phyloP scores from a whole-genome alignment of 1,140 invertebrate genomes.

The Drosophila parvula region DNA sequence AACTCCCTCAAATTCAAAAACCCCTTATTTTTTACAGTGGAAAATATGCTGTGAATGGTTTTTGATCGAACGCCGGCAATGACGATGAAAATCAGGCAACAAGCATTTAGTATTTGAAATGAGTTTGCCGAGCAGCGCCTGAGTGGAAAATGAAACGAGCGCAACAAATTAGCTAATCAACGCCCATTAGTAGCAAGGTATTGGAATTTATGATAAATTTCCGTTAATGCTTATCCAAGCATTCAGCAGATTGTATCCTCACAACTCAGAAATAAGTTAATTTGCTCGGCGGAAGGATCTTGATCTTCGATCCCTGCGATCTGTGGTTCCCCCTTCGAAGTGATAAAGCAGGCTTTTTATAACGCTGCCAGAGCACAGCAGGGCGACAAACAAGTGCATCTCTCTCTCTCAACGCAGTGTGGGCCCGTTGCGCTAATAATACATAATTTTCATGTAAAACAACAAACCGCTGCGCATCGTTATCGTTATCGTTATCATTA shows the following conservation, averaged over 20 bases:
- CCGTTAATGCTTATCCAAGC: conserved; percentile 58
- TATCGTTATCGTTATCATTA: conserved; percentile 80
- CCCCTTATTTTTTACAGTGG: too few species aligned
- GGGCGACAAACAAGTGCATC: conserved; percentile 70
- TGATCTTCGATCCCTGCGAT: conserved; percentile 12
- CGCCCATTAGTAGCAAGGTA: conserved; percentile 76
- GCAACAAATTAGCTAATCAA: conserved; percentile 82
- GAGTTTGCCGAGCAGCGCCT: conserved; percentile 51
- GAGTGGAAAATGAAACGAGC: conserved; percentile 77
- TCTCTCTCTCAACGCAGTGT: conserved; percentile 26
- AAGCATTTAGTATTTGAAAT: conserved; percentile 74
- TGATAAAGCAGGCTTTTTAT: conserved; percentile 78
- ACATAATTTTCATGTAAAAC: conserved; percentile 82
- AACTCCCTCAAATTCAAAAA: too few species aligned
- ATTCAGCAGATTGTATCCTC: conserved; percentile 40
- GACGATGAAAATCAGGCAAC: conserved; percentile 51
- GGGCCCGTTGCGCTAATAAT: conserved; percentile 63
- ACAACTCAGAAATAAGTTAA: conserved; percentile 79
- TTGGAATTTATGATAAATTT: conserved; percentile 83
- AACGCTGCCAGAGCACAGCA: conserved; percentile 63
- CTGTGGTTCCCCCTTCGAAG: conserved; percentile 10
- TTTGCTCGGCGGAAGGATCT: conserved; percentile 26
- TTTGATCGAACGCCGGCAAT: conserved; percentile 68
- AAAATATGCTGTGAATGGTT: conserved; percentile 64
- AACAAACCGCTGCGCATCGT: conserved; percentile 77